Percentiles rank a stretch among this genome's conserved stretches.
Evolutionary conservation across 2,113 vertebrate genomes (phyloP).

Genomic region (Ammospiza caudacuta): DNA sequence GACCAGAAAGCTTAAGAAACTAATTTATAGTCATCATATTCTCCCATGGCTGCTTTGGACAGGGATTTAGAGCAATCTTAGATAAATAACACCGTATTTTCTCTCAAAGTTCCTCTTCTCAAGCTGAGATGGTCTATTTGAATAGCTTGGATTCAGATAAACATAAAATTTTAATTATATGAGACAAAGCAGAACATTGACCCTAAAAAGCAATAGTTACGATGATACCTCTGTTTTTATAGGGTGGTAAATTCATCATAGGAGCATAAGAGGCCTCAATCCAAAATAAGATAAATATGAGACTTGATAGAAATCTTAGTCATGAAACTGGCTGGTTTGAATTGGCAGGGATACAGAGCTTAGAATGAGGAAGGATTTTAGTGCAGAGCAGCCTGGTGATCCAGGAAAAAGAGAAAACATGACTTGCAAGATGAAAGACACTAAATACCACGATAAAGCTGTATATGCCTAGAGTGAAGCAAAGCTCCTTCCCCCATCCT

Average conservation of each 20-base stretch:
- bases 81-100: neutral
- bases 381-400: neutral
- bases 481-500: neutral
- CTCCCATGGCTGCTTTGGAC: neutral
- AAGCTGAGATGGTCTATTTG: neutral
- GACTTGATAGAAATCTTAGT: neutral
- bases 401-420: neutral
- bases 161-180: neutral
- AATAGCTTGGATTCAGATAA: neutral
- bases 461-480: neutral
- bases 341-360: neutral
- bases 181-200: neutral
- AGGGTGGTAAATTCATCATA: neutral
- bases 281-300: neutral
- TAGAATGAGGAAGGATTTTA: neutral
- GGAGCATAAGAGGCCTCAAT: neutral
- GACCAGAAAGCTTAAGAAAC: neutral
- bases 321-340: neutral
- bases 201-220: neutral
- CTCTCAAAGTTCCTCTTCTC: neutral
- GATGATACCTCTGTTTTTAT: rapidly evolving
- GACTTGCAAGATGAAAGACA: neutral
- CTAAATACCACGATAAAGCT: neutral
- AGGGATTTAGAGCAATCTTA: neutral
- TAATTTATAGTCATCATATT: neutral